These are phyloP conservation scores for Pomacea maculata DNA, from an alignment of 1,140 invertebrate species.

Conservation along the genomic window DNA sequence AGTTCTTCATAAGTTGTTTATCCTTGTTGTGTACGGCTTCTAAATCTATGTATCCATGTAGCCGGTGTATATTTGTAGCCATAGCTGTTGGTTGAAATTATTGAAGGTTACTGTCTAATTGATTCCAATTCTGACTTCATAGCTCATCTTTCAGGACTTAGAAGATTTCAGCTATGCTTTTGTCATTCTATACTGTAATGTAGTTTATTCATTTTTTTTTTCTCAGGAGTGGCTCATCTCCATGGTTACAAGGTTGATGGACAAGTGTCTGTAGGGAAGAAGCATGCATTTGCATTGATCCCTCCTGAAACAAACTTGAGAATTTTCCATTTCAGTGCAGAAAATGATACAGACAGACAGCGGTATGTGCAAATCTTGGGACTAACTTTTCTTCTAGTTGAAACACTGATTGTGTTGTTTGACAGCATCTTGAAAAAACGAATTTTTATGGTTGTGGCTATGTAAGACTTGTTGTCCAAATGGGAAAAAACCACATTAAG, in stretches of 20 bases:
- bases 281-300: constrained; percentile 88
- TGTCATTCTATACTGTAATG: too few species aligned
- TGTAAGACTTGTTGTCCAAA: too few species aligned
- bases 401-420: neutral
- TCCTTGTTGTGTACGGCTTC: neutral
- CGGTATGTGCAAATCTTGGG: constrained; percentile 71
- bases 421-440: too few species aligned
- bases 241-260: constrained; percentile 92
- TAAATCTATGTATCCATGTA: too few species aligned
- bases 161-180: too few species aligned
- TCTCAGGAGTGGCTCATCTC: constrained; percentile 85
- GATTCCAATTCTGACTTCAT: too few species aligned
- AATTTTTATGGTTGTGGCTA: too few species aligned
- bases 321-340: constrained; percentile 91
- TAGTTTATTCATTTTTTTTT: neutral
- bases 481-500: too few species aligned
- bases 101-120: too few species aligned
- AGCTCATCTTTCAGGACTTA: too few species aligned
- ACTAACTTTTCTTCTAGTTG: neutral
- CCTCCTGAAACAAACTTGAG: constrained; percentile 86
- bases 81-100: neutral
- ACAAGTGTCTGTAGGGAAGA: constrained; percentile 75
- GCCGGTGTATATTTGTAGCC: neutral
- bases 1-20: constrained; percentile 35
- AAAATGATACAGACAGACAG: constrained; percentile 94